These are phyloP conservation scores for Acrocephalus scirpaceus DNA, from an alignment of 2,797 vertebrate species.

Conservation along the genomic window DNA sequence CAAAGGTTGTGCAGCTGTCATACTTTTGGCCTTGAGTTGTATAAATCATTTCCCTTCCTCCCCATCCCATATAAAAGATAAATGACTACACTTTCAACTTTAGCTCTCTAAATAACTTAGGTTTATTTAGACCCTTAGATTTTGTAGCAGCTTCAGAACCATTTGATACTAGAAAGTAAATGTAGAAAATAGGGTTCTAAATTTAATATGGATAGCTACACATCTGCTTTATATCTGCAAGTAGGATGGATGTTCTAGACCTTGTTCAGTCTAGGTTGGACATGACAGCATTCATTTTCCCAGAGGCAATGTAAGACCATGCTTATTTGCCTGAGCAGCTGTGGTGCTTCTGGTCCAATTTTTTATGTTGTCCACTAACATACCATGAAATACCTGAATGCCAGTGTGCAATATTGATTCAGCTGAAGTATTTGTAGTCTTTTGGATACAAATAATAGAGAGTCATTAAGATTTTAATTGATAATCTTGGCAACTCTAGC, in stretches of 20 bases:
- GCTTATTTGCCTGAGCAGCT: background rate
- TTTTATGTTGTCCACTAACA: background rate
- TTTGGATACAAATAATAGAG: background rate
- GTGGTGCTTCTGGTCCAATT: background rate
- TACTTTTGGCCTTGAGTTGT: background rate
- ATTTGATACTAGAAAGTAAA: background rate
- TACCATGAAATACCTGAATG: background rate
- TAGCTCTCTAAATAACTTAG: background rate
- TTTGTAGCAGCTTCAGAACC: background rate
- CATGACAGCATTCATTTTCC: background rate
- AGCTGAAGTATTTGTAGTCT: background rate
- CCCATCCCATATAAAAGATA: background rate
- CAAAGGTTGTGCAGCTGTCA: background rate
- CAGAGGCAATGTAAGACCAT: background rate
- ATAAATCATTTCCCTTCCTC: background rate
- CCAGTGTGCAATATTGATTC: background rate
- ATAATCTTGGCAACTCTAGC: background rate
- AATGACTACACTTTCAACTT: background rate
- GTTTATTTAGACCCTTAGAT: background rate
- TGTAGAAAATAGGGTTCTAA: background rate
- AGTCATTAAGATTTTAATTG: background rate
- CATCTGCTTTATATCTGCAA: background rate
- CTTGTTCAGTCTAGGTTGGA: background rate
- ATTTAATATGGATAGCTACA: background rate
- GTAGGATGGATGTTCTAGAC: background rate